phyloP scores from a whole-genome alignment of 2,113 vertebrate genomes.

The Odobenus rosmarus region DNA sequence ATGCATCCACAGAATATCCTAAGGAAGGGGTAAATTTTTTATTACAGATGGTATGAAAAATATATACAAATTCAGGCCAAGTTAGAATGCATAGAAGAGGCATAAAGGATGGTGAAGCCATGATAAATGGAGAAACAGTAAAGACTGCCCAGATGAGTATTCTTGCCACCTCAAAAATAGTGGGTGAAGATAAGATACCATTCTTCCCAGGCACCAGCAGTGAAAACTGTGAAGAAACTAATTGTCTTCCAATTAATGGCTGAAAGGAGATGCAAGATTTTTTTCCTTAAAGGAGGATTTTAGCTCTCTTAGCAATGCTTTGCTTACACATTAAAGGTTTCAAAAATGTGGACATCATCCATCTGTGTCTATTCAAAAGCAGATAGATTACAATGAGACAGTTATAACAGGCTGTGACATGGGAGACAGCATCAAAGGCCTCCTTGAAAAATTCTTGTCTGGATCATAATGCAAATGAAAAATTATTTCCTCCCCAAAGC shows the following conservation, averaged over 20 bases:
- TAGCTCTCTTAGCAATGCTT: neutral
- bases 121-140: neutral
- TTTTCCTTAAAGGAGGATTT: conserved; percentile 54
- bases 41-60: neutral
- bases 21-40: neutral
- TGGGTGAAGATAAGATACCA: conserved; percentile 30
- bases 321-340: conserved; percentile 24
- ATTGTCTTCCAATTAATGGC: conserved; percentile 68
- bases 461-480: conserved; percentile 36
- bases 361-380: conserved; percentile 10
- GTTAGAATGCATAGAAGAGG: neutral
- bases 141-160: neutral
- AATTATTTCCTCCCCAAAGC: neutral
- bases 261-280: neutral
- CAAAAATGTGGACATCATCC: conserved; percentile 42
- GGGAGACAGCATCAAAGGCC: neutral
- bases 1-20: conserved; percentile 24
- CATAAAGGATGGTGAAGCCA: neutral
- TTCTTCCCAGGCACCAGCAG: conserved; percentile 57
- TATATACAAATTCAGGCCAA: neutral
- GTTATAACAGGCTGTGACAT: neutral
- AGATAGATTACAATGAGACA: conserved; percentile 57
- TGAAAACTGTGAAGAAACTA: conserved; percentile 63
- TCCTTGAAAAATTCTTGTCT: neutral
- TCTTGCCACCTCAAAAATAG: fast-evolving